phyloP scores from a whole-genome alignment of 2,888 invertebrate genomes.

The Aspidiotus rigidus region DNA sequence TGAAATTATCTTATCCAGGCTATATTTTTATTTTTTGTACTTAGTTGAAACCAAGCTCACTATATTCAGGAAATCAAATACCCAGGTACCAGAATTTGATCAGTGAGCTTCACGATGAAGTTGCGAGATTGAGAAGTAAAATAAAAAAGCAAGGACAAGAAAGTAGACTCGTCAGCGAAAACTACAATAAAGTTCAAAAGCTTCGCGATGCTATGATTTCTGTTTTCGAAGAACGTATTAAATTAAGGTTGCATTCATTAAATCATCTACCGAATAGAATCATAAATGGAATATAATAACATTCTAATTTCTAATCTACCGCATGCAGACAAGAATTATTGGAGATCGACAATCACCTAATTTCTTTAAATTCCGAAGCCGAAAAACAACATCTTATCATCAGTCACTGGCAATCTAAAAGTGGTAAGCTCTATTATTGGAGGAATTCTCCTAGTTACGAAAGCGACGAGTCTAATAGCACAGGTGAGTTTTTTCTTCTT shows the following conservation, averaged over 20 bases:
- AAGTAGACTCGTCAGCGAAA: constrained; percentile 14
- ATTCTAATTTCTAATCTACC: background rate
- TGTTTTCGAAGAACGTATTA: constrained; percentile 88
- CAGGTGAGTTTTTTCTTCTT: too few relatives aligned
- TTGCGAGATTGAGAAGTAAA: constrained; percentile 55
- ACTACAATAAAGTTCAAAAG: constrained; percentile 38
- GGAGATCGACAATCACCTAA: constrained; percentile 80
- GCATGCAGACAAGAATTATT: constrained; percentile 59
- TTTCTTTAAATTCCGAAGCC: constrained; percentile 78
- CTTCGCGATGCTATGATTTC: constrained; percentile 77
- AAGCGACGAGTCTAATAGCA: constrained; percentile 11
- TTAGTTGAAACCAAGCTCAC: too few relatives aligned
- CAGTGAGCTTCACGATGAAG: constrained; percentile 73
- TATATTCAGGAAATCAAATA: constrained; percentile 53
- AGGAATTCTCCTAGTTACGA: constrained; percentile 41
- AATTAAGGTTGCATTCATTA: constrained; percentile 51
- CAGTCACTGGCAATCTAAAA: constrained; percentile 77
- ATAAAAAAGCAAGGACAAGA: constrained; percentile 20
- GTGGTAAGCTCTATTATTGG: constrained; percentile 62
- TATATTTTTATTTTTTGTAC: background rate
- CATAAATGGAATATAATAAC: background rate
- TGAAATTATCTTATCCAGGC: too few relatives aligned
- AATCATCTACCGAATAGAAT: background rate
- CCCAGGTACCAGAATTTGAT: constrained; percentile 76
- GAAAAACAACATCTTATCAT: constrained; percentile 82